Conservation (phyloP, 2,888 invertebrate species). For the Apodemia mormo region DNA sequence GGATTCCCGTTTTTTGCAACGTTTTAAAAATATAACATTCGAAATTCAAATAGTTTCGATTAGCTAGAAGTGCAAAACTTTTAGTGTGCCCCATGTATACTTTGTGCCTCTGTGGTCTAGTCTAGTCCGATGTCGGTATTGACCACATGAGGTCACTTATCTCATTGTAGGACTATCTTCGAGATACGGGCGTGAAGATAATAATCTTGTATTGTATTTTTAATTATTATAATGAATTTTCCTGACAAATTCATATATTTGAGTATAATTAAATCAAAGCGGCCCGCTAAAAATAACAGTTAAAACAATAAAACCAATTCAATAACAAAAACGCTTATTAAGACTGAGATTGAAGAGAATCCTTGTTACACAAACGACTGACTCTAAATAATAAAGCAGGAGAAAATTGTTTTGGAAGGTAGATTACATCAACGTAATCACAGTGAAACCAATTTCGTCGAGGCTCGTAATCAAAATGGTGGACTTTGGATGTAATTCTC, state of each 20-base stretch:
- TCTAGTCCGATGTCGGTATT: too few relatives aligned
- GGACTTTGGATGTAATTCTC: constrained; percentile 13
- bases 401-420: constrained; percentile 17
- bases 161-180: too few relatives aligned
- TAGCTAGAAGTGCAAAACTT: too few relatives aligned
- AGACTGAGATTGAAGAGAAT: neutral
- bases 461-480: constrained; percentile 13
- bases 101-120: too few relatives aligned
- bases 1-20: too few relatives aligned
- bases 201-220: too few relatives aligned
- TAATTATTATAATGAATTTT: too few relatives aligned
- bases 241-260: neutral
- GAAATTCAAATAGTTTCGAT: too few relatives aligned
- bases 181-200: too few relatives aligned
- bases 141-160: too few relatives aligned
- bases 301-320: neutral
- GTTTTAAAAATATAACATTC: too few relatives aligned
- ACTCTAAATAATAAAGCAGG: constrained; percentile 17
- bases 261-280: neutral
- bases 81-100: too few relatives aligned
- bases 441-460: constrained; percentile 16
- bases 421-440: constrained; percentile 16
- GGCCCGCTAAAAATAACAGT: neutral
- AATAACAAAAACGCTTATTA: constrained; percentile 13
- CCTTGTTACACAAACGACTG: constrained; percentile 13